Conservation (phyloP, 2,888 invertebrate species). For the Pedicia rivosa region DNA sequence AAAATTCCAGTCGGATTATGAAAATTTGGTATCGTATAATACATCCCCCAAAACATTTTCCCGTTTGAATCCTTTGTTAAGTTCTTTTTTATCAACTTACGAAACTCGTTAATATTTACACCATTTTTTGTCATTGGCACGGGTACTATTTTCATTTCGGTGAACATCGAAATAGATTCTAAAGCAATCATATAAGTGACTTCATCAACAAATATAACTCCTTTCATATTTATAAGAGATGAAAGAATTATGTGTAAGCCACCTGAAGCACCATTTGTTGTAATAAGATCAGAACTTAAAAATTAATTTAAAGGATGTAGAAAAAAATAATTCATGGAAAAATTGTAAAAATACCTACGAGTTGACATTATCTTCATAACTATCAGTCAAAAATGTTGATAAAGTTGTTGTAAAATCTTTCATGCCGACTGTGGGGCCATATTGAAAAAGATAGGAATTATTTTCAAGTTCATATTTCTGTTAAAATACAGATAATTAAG, state of each 20-base stretch:
- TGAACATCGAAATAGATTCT: conserved; percentile 36
- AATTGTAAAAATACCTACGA: conserved; percentile 18
- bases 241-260: conserved; percentile 38
- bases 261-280: conserved; percentile 43
- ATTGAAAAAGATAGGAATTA: conserved; percentile 34
- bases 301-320: background rate
- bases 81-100: conserved; percentile 25
- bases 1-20: conserved; percentile 43
- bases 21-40: conserved; percentile 39
- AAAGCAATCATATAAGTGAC: conserved; percentile 46
- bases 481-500: conserved; percentile 7
- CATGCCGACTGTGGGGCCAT: conserved; percentile 35
- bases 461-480: conserved; percentile 24
- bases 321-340: conserved; percentile 2
- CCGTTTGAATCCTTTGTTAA: conserved; percentile 20
- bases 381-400: conserved; percentile 30
- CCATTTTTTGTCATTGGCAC: conserved; percentile 28
- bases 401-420: conserved; percentile 33
- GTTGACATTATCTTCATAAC: conserved; percentile 30
- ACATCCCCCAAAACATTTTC: conserved; percentile 37
- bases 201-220: conserved; percentile 44
- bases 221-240: conserved; percentile 35
- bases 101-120: conserved; percentile 33
- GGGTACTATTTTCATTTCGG: conserved; percentile 34
- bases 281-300: conserved; percentile 34